A percentile compares a stretch with the other conserved stretches of the same genome.
Conservation (phyloP, 2,888 invertebrate species). For the Ferrisia virgata region DNA sequence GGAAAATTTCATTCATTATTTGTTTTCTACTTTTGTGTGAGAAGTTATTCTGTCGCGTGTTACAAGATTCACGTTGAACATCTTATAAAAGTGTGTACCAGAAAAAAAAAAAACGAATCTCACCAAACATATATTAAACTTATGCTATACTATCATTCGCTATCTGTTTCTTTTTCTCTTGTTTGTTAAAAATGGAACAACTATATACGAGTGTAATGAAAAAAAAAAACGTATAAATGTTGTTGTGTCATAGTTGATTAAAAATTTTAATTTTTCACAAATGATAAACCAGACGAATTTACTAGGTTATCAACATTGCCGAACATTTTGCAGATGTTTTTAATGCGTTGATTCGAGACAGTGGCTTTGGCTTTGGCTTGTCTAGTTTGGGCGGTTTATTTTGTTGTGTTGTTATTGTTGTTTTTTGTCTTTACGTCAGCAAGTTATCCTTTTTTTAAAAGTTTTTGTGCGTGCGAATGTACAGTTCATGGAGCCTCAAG, state of each 20-base stretch:
- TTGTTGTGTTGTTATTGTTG: not conserved
- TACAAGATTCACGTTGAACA: not conserved
- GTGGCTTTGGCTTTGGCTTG: not conserved
- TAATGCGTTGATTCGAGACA: not conserved
- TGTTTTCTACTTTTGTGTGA: not conserved
- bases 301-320: not conserved
- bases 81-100: not conserved
- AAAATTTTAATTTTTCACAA: conserved; percentile 6
- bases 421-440: not conserved
- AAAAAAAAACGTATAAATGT: not conserved
- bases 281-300: conserved; percentile 4
- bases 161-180: not conserved
- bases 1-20: not conserved
- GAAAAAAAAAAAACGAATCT: not conserved
- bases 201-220: not conserved
- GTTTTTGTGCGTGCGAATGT: no score
- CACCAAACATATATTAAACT: not conserved
- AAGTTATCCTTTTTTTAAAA: no score
- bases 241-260: conserved; percentile 6
- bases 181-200: not conserved
- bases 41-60: not conserved
- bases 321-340: conserved; percentile 2
- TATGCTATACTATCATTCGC: not conserved
- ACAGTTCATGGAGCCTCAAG: no score
- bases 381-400: not conserved